Evolutionary conservation across 92 coral and sea anemone species (phyloP), one percentile per base, ranked within the genome.

Genomic region (Diadumene lineata): DNA sequence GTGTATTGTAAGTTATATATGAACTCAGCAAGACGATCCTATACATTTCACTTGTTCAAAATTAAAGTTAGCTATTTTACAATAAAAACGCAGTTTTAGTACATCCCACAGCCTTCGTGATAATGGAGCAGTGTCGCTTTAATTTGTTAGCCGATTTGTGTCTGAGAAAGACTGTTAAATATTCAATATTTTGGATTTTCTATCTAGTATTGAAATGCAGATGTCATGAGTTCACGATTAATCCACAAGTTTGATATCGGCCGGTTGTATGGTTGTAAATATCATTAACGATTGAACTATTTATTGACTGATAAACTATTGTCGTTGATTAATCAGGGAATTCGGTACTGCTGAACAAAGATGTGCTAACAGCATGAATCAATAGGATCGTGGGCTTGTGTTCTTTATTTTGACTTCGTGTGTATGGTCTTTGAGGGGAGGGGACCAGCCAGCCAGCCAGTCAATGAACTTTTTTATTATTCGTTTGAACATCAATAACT

Each of bases 341-440:
- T 28, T 29, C 29, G 68, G 31, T 62, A 62, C 43, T 23, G 31
- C 31, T 28, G 13, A 28, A 28, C 31, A 26, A 7, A 15, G 28
- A 6, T 62, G 38, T 53, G 10, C 7, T 43, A 62, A 0, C 68
- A 62, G 68, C 68, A 62, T 38, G 68, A 43, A 62, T 3, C 38
- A 28, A 62, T 28, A 28, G n/a, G 43, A 1, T n/a, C n/a, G n/a
- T 4, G 43, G 23, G 1, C 17, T 62, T 28, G 68, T 23, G n/a
- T 31, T 21, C 43, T 28, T 62, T 62, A 43, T 62, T 62, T 62
- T 62, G 68, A 62, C 68, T 25, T 62, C 68, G 28, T 23, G 43
- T 8, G 68, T 1, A 3, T 23, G 1, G 31, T 62, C 64, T 58
- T 18, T 18, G 26, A 50, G 65, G 64, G 67, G 51, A 31, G 67